Conservation (phyloP, 2,888 invertebrate species). For the Eupithecia subumbrata region DNA sequence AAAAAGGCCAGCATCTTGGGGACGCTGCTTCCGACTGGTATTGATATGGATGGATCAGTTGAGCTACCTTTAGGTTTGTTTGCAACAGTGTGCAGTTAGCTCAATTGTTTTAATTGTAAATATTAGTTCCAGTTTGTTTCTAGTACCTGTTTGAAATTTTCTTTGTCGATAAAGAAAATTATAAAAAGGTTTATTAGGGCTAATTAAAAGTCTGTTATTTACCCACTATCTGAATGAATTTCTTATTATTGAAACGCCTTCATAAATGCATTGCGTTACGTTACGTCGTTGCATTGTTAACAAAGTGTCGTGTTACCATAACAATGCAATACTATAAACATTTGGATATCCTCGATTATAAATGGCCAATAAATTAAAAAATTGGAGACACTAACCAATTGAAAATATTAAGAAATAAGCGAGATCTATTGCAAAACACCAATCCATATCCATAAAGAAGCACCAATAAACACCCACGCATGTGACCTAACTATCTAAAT, state of each 20-base stretch:
- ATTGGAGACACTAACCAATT: neutral
- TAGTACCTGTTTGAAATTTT: too few relatives aligned
- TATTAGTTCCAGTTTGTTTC: too few relatives aligned
- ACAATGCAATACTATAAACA: constrained; percentile 1
- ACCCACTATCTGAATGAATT: neutral
- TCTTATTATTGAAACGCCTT: neutral
- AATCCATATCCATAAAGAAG: constrained; percentile 8
- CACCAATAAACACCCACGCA: constrained; percentile 25
- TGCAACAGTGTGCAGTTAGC: too few relatives aligned
- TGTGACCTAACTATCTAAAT: constrained; percentile 9
- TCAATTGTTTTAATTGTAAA: too few relatives aligned
- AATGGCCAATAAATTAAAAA: neutral
- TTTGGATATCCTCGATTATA: constrained; percentile 1
- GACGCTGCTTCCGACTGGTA: too few relatives aligned
- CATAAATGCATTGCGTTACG: neutral
- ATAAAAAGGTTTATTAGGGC: neutral
- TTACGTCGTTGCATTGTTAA: neutral
- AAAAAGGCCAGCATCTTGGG: too few relatives aligned
- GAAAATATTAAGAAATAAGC: constrained; percentile 14
- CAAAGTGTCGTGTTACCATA: neutral
- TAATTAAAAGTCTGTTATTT: neutral
- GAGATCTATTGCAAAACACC: constrained; percentile 18
- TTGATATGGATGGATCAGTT: too few relatives aligned
- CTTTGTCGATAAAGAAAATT: too few relatives aligned
- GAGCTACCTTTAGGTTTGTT: too few relatives aligned